A percentile compares a stretch with the other conserved stretches of the same genome.
Conservation (phyloP, 2,797 vertebrate genomes). For the Ateles fusciceps region DNA sequence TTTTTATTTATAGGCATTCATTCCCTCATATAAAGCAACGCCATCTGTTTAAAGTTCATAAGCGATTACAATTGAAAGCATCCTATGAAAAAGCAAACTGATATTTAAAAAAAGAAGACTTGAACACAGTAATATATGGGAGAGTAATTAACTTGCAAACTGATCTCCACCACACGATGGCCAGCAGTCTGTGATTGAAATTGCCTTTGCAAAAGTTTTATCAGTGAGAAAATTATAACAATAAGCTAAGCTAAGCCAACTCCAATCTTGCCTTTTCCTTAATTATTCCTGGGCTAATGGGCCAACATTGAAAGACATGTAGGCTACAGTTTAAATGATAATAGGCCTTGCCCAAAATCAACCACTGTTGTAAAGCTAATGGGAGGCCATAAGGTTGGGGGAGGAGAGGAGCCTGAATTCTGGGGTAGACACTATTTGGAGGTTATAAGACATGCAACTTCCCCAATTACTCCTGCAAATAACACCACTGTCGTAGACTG, state of each 20-base stretch:
- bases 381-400: neutral
- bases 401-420: neutral
- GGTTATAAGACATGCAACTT: neutral
- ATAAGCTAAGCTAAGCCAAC: neutral
- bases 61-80: neutral
- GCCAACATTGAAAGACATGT: neutral
- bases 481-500: neutral
- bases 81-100: neutral
- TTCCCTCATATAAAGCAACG: slow-evolving; percentile 35
- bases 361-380: neutral
- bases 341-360: neutral
- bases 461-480: neutral
- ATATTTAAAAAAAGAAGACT: neutral
- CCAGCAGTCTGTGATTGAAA: neutral
- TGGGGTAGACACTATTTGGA: too few relatives aligned
- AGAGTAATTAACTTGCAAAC: neutral
- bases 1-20: neutral
- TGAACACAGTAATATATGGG: neutral
- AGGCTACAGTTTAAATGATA: neutral
- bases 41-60: neutral
- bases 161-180: neutral
- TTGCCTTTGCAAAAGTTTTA: neutral
- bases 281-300: neutral
- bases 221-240: neutral
- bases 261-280: neutral